Evolutionary conservation across 2,113 vertebrate species (phyloP).

Genomic region (Neolamprologus caudopunctatus): DNA sequence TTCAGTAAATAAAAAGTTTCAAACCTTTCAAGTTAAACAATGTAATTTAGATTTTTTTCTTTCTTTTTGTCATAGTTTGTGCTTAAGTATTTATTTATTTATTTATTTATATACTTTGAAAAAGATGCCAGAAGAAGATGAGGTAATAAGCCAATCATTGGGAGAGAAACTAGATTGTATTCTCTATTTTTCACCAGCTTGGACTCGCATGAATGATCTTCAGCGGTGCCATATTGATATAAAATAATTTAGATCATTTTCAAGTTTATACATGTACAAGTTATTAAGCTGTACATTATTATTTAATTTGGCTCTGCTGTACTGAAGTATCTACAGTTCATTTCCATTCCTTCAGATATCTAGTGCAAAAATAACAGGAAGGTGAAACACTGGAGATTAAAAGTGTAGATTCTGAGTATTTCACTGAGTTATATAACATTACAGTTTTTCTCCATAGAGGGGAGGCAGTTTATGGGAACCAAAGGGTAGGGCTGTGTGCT

Average conservation of each 20-base stretch:
- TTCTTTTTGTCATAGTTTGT: not conserved
- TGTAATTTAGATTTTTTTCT: not conserved
- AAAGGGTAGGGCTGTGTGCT: not conserved
- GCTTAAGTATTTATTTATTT: not conserved
- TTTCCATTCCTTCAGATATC: not conserved
- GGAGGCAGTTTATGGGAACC: not conserved
- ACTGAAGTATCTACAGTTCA: not conserved
- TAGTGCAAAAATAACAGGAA: not conserved
- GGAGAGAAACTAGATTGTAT: not conserved
- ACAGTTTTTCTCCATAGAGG: not conserved
- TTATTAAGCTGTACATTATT: not conserved
- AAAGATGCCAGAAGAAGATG: not conserved
- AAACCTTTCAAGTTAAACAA: not conserved
- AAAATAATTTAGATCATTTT: not conserved
- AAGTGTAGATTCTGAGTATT: fast-evolving
- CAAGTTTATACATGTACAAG: not conserved
- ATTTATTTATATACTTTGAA: not conserved
- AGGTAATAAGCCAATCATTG: not conserved
- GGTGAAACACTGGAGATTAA: not conserved
- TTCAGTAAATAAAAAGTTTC: not conserved
- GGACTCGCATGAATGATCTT: not conserved
- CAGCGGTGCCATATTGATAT: not conserved
- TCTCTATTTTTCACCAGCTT: not conserved
- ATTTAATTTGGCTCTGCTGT: not conserved
- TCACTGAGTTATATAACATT: not conserved